phyloP scores from a whole-genome alignment of 2,797 vertebrate species.

The Muscicapa comitata region DNA sequence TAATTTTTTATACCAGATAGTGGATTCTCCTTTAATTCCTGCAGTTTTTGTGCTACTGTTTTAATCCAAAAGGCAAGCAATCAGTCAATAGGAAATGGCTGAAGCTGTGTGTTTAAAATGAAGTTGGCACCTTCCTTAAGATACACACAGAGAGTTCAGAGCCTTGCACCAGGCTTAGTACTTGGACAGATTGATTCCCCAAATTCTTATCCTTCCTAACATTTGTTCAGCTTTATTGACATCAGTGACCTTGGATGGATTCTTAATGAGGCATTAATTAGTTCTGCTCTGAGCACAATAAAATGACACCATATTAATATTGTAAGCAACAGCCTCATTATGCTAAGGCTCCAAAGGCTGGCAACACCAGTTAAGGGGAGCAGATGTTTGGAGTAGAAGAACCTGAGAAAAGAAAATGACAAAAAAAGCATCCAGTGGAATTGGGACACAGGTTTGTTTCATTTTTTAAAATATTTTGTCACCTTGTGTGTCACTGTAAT shows the following conservation, averaged over 20 bases:
- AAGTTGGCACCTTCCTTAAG: neutral
- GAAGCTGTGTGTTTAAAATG: neutral
- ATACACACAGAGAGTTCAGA: neutral
- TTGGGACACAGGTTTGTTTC: neutral
- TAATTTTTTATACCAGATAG: neutral
- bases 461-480: neutral
- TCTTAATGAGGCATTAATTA: conserved; percentile 9
- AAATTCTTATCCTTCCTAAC: neutral
- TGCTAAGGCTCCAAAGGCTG: neutral
- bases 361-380: neutral
- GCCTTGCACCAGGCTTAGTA: neutral
- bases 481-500: neutral
- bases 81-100: neutral
- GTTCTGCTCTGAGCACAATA: neutral
- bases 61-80: neutral
- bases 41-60: neutral
- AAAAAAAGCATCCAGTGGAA: neutral
- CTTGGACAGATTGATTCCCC: neutral
- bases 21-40: neutral
- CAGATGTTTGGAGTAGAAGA: neutral
- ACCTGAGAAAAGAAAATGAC: neutral
- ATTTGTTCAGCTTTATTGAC: neutral
- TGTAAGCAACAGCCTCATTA: neutral
- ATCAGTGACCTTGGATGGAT: neutral
- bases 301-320: neutral